Evolutionary conservation across 2,113 vertebrate genomes (phyloP), one percentile per base, ranked within the genome.

Genomic region (Lophotis ruficrista): DNA sequence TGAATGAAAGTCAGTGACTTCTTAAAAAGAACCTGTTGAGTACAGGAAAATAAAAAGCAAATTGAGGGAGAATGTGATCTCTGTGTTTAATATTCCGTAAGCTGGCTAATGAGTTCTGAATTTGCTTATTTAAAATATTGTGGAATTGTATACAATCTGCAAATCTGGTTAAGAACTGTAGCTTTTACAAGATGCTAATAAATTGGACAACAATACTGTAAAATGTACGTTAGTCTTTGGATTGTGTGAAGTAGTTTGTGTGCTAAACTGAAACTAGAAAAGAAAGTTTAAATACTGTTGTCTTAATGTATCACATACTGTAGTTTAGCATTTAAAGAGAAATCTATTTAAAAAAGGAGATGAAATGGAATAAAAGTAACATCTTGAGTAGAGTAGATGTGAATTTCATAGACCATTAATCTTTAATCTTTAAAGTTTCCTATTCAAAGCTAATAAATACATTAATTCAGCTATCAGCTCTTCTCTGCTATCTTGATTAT

Each of bases 391-490:
- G 22, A 43, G 30, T 73, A 41, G 30, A 38, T 79, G 69, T 41
- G 60, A 83, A 90, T 93, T 92, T 82, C 43, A 43, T 57, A 76
- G 58, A 25, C 28, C 69, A 82, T 93, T 95, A 80, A 89, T 95
- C 87, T 84, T 95, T 76, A 83, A 45, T 94, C 82, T 94, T 96
- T 80, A 51, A 57, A 77, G 22, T 66, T 80, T 92, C 68, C 65
- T 79, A 4, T 95, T 85, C 69, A 83, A 85, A 65, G 60, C 58
- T 88, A 51, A 51, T 28, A 64, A 82, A 81, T 70, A 54, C 73
- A 62, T 82, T 87, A 96, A 84, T 84, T 83, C 87, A 64, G 56
- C 75, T 56, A 87, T 84, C 65, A 89, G 70, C 33, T 83, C 57
- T 87, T 82, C 85, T 68, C 61, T 87, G 35, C 72, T 87, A 19